Percentiles rank a stretch among this genome's conserved stretches.
phyloP scores from a whole-genome alignment of 2,113 vertebrate genomes.

The Dissostichus mawsoni region DNA sequence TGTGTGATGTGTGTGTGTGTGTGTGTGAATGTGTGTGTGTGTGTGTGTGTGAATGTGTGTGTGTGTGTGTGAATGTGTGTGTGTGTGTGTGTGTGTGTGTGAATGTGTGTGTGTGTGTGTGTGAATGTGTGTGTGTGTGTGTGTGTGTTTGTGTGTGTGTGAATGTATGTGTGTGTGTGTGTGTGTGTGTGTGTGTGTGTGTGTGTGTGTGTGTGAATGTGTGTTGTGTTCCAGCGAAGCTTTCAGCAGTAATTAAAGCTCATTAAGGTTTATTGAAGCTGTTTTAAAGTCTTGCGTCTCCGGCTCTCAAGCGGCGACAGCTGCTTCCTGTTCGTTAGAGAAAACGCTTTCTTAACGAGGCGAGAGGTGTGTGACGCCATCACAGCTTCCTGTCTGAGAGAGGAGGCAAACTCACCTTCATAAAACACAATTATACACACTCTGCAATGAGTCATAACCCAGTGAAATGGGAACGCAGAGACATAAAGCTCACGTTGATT shows the following conservation, averaged over 20 bases:
- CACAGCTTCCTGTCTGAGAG: slow-evolving; percentile 14
- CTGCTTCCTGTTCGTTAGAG: slow-evolving; percentile 57
- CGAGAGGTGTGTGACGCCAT: slow-evolving; percentile 15
- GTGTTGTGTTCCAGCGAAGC: slow-evolving; percentile 53
- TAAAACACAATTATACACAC: background rate
- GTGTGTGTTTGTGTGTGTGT: no score
- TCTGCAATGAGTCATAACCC: background rate
- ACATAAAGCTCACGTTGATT: background rate
- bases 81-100: no score
- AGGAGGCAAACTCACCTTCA: slow-evolving; percentile 33
- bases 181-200: no score
- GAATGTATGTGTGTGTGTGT: no score
- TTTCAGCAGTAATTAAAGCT: slow-evolving; percentile 67
- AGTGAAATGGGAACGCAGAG: background rate
- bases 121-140: no score
- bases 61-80: no score
- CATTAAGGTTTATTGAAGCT: slow-evolving; percentile 59
- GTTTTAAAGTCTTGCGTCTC: slow-evolving; percentile 13
- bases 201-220: background rate
- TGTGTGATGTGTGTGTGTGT: no score
- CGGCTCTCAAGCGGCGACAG: slow-evolving; percentile 37
- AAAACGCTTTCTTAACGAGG: background rate
- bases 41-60: no score
- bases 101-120: no score
- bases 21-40: no score